Conservation (phyloP, 1,140 invertebrate genomes). For the Drosophila dunni region DNA sequence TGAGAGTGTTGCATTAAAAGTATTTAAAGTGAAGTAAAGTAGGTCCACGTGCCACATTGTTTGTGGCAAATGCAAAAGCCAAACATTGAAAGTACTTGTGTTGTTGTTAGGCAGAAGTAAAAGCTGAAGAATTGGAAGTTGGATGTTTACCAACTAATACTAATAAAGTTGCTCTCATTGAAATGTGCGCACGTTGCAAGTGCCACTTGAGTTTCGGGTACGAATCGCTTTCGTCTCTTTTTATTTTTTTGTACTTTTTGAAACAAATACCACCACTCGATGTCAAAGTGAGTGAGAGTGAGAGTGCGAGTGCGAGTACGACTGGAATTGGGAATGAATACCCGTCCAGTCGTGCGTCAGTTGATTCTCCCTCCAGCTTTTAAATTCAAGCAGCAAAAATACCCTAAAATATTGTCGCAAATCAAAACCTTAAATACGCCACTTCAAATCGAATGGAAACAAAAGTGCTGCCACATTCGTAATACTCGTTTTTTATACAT, state of each 20-base stretch:
- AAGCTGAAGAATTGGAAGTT: conserved; percentile 8
- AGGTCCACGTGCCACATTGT: conserved; percentile 68
- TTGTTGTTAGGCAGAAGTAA: too few relatives aligned
- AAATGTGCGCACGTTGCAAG: conserved; percentile 65
- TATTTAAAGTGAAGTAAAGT: conserved; percentile 22
- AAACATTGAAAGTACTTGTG: conserved; percentile 15
- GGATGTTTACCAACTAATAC: conserved; percentile 67
- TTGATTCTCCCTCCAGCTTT: conserved; percentile 43
- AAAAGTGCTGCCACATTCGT: conserved; percentile 60
- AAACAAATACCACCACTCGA: conserved; percentile 56
- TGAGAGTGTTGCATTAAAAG: conserved; percentile 27
- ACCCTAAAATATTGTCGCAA: conserved; percentile 75
- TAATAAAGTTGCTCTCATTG: conserved; percentile 63
- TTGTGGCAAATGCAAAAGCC: conserved; percentile 58
- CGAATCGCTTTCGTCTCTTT: conserved; percentile 7
- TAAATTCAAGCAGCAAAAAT: conserved; percentile 59
- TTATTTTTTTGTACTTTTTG: conserved; percentile 24
- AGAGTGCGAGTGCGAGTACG: conserved; percentile 21
- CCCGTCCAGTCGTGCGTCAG: conserved; percentile 27
- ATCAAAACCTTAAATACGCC: conserved; percentile 83
- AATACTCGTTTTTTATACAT: not conserved
- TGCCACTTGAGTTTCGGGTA: conserved; percentile 64
- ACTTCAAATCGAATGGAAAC: conserved; percentile 79
- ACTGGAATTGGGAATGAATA: conserved; percentile 15
- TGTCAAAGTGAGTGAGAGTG: conserved; percentile 20